These are phyloP conservation scores for Poecile atricapillus DNA, from an alignment of 2,113 vertebrate species.

Conservation along the genomic window DNA sequence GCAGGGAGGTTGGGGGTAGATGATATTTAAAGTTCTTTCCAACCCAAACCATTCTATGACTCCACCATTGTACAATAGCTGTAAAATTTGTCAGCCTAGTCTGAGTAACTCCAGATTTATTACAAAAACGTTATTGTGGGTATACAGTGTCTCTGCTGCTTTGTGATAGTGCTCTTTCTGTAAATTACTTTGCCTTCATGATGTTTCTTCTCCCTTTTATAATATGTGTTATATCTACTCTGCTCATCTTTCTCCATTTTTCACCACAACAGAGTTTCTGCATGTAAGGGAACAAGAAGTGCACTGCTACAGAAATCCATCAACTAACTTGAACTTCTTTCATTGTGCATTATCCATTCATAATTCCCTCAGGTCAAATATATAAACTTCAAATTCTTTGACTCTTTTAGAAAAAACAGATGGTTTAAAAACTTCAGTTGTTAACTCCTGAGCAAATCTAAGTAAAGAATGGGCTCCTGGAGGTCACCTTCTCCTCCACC, in stretches of 20 bases:
- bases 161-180: background rate
- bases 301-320: background rate
- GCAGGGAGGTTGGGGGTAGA: background rate
- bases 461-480: background rate
- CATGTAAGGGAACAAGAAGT: background rate
- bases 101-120: background rate
- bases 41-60: background rate
- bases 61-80: background rate
- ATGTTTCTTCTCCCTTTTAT: background rate
- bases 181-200: background rate
- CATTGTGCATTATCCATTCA: background rate
- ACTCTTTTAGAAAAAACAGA: background rate
- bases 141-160: background rate
- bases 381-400: background rate
- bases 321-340: background rate
- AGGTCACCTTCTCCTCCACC: background rate
- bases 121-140: background rate
- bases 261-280: background rate
- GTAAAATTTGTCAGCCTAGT: background rate
- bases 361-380: background rate
- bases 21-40: background rate
- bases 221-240: background rate
- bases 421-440: background rate
- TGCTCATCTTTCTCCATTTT: background rate
- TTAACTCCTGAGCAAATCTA: background rate